Percentiles rank a stretch among this genome's conserved stretches.
phyloP scores from a whole-genome alignment of 2,888 invertebrate genomes.

The Aspidiotus destructor region DNA sequence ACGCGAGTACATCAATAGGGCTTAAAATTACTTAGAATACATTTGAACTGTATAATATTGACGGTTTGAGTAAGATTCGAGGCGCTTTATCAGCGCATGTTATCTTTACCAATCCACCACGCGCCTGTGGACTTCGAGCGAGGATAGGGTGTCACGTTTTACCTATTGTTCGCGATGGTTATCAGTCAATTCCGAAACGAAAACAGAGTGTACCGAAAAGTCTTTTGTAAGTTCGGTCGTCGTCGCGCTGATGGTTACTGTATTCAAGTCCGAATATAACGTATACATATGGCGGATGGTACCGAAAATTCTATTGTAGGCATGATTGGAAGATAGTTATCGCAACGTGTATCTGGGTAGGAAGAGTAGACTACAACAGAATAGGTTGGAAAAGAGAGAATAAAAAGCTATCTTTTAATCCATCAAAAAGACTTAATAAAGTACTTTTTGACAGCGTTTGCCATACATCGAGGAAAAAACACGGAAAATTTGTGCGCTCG shows the following conservation, averaged over 20 bases:
- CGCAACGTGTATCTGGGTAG: constrained; percentile 13
- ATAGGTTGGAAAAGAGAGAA: constrained; percentile 6
- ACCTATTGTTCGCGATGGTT: constrained; percentile 30
- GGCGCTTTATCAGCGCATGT: constrained; percentile 14
- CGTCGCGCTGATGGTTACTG: not conserved
- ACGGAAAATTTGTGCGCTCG: not conserved
- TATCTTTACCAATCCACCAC: constrained; percentile 19
- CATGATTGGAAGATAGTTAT: constrained; percentile 21
- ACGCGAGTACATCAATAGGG: constrained; percentile 1
- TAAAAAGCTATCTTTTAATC: constrained; percentile 30
- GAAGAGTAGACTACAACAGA: constrained; percentile 2
- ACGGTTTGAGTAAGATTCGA: constrained; percentile 5
- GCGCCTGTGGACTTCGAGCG: constrained; percentile 16
- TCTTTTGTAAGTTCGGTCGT: not conserved
- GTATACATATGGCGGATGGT: constrained; percentile 16
- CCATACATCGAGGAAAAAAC: not conserved
- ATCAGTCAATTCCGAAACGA: constrained; percentile 30
- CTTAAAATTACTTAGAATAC: constrained; percentile 16
- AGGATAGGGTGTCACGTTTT: constrained; percentile 30
- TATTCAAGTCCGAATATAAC: not conserved
- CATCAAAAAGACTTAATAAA: constrained; percentile 31
- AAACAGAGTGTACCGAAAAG: constrained; percentile 23
- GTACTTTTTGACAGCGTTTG: constrained; percentile 28
- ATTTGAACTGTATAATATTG: not conserved
- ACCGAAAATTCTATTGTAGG: constrained; percentile 18